Percentiles rank a stretch among this genome's conserved stretches.
These are phyloP conservation scores for Caenorhabditis sp. DNA, from an alignment of 2,888 invertebrate species.

Conservation along the genomic window DNA sequence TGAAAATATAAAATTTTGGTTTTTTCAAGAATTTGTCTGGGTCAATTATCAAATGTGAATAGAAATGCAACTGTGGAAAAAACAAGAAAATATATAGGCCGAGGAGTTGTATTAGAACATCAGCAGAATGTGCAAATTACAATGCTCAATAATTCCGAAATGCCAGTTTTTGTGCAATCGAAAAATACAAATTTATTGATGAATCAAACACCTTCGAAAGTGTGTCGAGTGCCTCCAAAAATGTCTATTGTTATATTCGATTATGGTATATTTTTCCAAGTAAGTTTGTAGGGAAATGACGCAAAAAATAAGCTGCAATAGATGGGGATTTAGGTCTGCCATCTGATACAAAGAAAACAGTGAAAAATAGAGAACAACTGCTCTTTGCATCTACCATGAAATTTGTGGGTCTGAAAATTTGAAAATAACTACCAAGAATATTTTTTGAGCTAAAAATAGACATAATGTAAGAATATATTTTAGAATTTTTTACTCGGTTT, in stretches of 20 bases:
- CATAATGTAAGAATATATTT: no score
- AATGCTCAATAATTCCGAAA: constrained; percentile 37
- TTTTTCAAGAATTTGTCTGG: constrained; percentile 89
- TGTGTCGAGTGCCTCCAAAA: constrained; percentile 29
- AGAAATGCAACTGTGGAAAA: constrained; percentile 98
- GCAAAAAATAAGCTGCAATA: no score
- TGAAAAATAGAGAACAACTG: no score
- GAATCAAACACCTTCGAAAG: constrained; percentile 26
- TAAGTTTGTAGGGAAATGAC: neutral
- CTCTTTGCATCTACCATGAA: no score
- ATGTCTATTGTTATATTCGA: constrained; percentile 23
- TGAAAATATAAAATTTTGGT: neutral
- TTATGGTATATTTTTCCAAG: constrained; percentile 28
- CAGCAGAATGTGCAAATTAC: constrained; percentile 12
- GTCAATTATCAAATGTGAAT: constrained; percentile 96
- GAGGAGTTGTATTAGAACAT: constrained; percentile 71
- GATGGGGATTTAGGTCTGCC: no score
- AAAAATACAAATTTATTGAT: constrained; percentile 51
- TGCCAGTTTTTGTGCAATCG: constrained; percentile 85
- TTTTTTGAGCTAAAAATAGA: no score
- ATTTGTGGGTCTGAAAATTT: no score
- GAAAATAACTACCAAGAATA: no score
- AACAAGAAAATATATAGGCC: constrained; percentile 95
- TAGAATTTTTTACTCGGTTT: no score
- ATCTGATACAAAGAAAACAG: no score